phyloP scores from a whole-genome alignment of 1,140 invertebrate species.

The Sarcophaga bullata region DNA sequence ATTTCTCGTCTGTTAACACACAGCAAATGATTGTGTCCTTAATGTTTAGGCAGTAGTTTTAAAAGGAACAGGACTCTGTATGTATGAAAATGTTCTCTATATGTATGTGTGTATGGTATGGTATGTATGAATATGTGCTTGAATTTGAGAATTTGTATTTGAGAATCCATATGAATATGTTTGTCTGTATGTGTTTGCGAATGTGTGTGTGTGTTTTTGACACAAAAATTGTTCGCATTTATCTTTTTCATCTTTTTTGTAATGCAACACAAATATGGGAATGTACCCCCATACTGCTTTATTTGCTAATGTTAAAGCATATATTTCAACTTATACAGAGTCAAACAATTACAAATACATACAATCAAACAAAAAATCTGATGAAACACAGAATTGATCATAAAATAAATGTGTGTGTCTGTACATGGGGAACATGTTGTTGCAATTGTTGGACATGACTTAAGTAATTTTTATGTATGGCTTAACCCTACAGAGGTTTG shows the following conservation, averaged over 20 bases:
- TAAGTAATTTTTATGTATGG: neutral
- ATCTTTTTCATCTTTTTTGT: constrained; percentile 7
- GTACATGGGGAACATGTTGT: neutral
- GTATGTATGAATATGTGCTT: too few relatives aligned
- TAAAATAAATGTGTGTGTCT: neutral
- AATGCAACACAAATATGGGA: neutral
- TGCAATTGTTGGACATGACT: neutral
- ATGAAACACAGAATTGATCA: neutral
- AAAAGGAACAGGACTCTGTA: too few relatives aligned
- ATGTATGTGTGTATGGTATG: too few relatives aligned
- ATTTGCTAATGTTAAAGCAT: neutral
- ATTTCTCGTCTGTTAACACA: too few relatives aligned
- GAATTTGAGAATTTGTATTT: too few relatives aligned
- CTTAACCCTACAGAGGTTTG: neutral
- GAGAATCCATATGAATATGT: neutral
- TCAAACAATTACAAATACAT: neutral
- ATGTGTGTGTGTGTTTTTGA: neutral
- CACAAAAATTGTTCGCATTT: constrained; percentile 17
- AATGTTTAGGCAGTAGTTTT: too few relatives aligned
- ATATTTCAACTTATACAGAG: neutral
- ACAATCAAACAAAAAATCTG: neutral
- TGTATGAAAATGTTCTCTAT: too few relatives aligned
- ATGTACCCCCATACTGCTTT: neutral
- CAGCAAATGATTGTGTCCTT: too few relatives aligned
- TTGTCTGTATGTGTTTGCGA: neutral